Evolutionary conservation across 2,888 invertebrate species (phyloP), one percentile per base, ranked within the genome.

Genomic region (Bugula neritina): DNA sequence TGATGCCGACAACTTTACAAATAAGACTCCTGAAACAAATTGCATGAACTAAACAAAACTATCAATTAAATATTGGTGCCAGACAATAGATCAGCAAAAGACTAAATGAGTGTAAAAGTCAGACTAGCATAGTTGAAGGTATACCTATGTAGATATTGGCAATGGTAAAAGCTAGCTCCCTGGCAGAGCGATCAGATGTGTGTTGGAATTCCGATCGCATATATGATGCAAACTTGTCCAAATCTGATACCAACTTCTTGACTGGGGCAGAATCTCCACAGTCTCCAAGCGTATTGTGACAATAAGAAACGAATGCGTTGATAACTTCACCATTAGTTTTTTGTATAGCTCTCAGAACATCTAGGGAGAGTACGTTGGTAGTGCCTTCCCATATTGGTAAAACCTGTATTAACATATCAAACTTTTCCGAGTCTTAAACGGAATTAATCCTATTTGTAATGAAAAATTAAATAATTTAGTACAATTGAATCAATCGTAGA

Each of bases 301-400:
- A 76, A 31, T 82, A 80, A 27, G 79, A 74, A 10, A 78, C 74
- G 70, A 84, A 83, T 0, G 83, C 81, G 2, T 76, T 52, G 13
- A 87, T 77, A 1, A 82, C 84, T 73, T 82, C 79, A 3, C 86
- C 86, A 54, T 84, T 78, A 0, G 83, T 81, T 75, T 87, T 87
- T 43, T 76, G 78, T 21, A 87, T 79, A 1, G 86, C 86, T 71
- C 88, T 79, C 3, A 88, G 80, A 1, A 87, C 85, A 77, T 88
- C 88, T 52, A 88, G 78, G 0, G 87, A 86, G 54, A 87, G 79
- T 54, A 88, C 85, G 77, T 88, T 88, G 5, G 88, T 88, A 0
- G 88, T 88, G 25, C 88, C 88, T 79, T 88, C 88, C 88, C 88
- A 88, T 73, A 88, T 88, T 23, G 87, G 85, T 43, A 86, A 79